Percentiles rank a stretch among this genome's conserved stretches.
These are phyloP conservation scores for Sinelater perroti DNA, from an alignment of 2,888 invertebrate species.

Conservation along the genomic window DNA sequence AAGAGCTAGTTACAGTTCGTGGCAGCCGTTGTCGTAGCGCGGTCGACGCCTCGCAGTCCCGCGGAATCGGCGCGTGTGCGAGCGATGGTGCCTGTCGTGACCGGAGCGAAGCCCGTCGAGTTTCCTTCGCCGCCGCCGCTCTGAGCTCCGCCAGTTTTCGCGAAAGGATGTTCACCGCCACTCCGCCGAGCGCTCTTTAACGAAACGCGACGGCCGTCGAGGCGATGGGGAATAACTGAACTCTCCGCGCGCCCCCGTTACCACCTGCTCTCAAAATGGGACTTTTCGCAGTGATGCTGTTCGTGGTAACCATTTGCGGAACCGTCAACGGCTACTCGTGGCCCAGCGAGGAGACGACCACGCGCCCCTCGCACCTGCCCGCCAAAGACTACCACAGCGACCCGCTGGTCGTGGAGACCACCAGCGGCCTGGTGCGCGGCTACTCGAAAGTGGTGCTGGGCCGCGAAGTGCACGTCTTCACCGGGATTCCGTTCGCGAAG, in stretches of 20 bases:
- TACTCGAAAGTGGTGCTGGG: constrained; percentile 82
- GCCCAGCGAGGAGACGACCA: constrained; percentile 59
- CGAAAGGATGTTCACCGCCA: background rate
- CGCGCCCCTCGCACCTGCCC: constrained; percentile 51
- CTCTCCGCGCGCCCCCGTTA: constrained; percentile 12
- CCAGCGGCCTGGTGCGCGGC: constrained; percentile 82
- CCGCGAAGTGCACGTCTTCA: constrained; percentile 86
- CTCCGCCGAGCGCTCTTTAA: background rate
- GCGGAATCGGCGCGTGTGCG: constrained; percentile 16
- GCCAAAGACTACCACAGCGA: constrained; percentile 66
- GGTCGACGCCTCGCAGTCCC: constrained; percentile 30
- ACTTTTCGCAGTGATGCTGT: constrained; percentile 42
- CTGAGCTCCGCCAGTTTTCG: background rate
- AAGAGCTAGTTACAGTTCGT: constrained; percentile 51
- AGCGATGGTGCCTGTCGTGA: constrained; percentile 1
- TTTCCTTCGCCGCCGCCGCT: too few relatives aligned
- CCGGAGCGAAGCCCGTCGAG: background rate
- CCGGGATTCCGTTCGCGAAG: constrained; percentile 91
- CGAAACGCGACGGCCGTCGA: constrained; percentile 23
- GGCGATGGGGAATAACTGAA: constrained; percentile 25
- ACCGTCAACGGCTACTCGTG: constrained; percentile 56
- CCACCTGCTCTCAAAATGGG: constrained; percentile 32
- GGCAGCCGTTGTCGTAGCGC: constrained; percentile 52
- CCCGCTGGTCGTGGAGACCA: constrained; percentile 84
- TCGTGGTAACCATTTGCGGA: constrained; percentile 44